phyloP scores from a whole-genome alignment of 2,113 vertebrate species.

The Sinocyclocheilus anshuiensis region DNA sequence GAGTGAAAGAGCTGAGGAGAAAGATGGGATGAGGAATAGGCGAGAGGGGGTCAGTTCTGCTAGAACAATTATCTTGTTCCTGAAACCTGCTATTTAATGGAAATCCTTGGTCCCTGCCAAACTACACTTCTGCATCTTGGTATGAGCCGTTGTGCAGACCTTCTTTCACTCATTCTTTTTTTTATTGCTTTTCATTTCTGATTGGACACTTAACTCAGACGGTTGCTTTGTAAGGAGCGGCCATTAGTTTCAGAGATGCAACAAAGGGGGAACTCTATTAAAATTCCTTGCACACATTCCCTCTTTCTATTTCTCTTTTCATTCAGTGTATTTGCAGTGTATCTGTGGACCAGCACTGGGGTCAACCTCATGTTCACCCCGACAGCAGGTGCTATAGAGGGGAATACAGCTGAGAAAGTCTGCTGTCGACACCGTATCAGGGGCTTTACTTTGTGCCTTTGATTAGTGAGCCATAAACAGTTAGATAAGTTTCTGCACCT shows the following conservation, averaged over 20 bases:
- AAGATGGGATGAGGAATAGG: slow-evolving; percentile 35
- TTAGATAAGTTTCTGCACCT: not conserved
- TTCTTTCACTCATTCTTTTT: slow-evolving; percentile 23
- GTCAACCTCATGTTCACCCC: slow-evolving; percentile 27
- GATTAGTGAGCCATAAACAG: slow-evolving; percentile 29
- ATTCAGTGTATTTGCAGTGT: slow-evolving; percentile 13
- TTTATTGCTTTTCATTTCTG: slow-evolving; percentile 35
- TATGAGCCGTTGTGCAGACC: slow-evolving; percentile 64
- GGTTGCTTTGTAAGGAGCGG: slow-evolving; percentile 49
- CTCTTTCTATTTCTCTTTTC: slow-evolving; percentile 51
- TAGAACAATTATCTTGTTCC: slow-evolving; percentile 77
- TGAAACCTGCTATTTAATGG: slow-evolving; percentile 71
- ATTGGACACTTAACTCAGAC: slow-evolving; percentile 36
- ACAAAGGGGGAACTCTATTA: slow-evolving; percentile 63
- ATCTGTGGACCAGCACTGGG: slow-evolving; percentile 15
- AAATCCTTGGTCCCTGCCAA: slow-evolving; percentile 71
- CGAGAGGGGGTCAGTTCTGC: slow-evolving; percentile 65
- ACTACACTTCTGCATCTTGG: slow-evolving; percentile 68
- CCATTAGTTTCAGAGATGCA: slow-evolving; percentile 72
- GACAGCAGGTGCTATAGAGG: slow-evolving; percentile 14
- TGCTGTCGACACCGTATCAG: not conserved
- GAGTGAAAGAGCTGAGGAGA: slow-evolving; percentile 20
- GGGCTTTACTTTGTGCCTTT: slow-evolving; percentile 25
- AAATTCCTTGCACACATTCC: slow-evolving; percentile 65
- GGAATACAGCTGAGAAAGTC: slow-evolving; percentile 27